phyloP scores from a whole-genome alignment of 2,888 invertebrate genomes.

The Hydrotaea diabolus region DNA sequence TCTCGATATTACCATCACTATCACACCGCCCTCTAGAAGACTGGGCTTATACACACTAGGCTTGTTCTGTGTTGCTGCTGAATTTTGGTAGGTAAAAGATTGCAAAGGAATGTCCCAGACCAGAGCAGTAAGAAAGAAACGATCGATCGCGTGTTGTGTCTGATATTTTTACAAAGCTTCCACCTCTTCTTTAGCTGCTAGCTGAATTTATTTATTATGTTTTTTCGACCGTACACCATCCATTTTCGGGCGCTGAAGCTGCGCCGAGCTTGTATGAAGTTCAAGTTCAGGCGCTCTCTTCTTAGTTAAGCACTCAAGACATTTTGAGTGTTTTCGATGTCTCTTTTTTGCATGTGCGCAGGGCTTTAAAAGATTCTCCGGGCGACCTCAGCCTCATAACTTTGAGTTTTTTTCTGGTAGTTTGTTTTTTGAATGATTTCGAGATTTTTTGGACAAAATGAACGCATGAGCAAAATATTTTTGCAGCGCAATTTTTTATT shows the following conservation, averaged over 20 bases:
- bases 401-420: background rate
- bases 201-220: constrained; percentile 32
- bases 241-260: background rate
- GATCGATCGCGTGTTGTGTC: constrained; percentile 39
- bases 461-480: constrained; percentile 57
- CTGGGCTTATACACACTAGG: background rate
- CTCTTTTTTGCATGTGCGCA: background rate
- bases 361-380: background rate
- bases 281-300: constrained; percentile 75
- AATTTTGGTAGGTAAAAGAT: constrained; percentile 1
- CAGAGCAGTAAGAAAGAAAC: background rate
- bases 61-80: background rate
- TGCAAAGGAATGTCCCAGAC: constrained; percentile 35
- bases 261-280: constrained; percentile 62
- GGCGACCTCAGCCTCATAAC: constrained; percentile 16
- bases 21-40: background rate
- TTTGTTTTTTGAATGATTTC: constrained; percentile 38
- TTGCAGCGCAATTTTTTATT: constrained; percentile 26
- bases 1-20: background rate
- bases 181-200: constrained; percentile 15
- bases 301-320: constrained; percentile 40
- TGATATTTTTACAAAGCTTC: constrained; percentile 33
- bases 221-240: background rate
- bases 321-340: constrained; percentile 41
- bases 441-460: constrained; percentile 41